phyloP scores from a whole-genome alignment of 2,888 invertebrate genomes.

The Frankliniella fusca region DNA sequence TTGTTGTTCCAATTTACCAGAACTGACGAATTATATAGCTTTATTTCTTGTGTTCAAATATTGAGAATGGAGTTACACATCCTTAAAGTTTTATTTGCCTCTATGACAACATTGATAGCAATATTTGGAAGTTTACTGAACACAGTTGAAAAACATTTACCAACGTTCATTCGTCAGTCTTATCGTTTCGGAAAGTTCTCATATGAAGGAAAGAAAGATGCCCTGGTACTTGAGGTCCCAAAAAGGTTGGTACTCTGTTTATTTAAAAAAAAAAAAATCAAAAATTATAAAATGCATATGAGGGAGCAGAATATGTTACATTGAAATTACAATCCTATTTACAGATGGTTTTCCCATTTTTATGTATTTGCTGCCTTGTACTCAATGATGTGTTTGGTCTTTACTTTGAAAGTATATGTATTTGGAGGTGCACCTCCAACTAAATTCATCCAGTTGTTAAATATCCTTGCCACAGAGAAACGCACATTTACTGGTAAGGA shows the following conservation, averaged over 20 bases:
- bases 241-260: slow-evolving; percentile 52
- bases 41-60: too few relatives aligned
- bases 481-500: slow-evolving; percentile 52
- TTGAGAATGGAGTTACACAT: slow-evolving; percentile 43
- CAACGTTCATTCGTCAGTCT: slow-evolving; percentile 59
- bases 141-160: slow-evolving; percentile 61
- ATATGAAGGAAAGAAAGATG: slow-evolving; percentile 51
- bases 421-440: slow-evolving; percentile 51
- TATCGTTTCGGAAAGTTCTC: slow-evolving; percentile 72
- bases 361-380: slow-evolving; percentile 65
- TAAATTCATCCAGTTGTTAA: slow-evolving; percentile 51
- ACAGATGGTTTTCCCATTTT: slow-evolving; percentile 71
- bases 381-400: slow-evolving; percentile 51
- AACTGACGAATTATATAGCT: too few relatives aligned
- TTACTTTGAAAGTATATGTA: slow-evolving; percentile 53
- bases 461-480: slow-evolving; percentile 46
- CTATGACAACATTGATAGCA: slow-evolving; percentile 45
- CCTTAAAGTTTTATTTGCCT: slow-evolving; percentile 42
- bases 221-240: slow-evolving; percentile 60
- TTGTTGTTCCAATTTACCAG: too few relatives aligned
- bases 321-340: slow-evolving; percentile 36
- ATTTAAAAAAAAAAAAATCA: background rate
- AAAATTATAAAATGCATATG: slow-evolving; percentile 31
- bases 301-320: slow-evolving; percentile 30
- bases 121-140: slow-evolving; percentile 60